Conservation (phyloP, 2,113 vertebrate genomes). For the Dasyornis broadbenti region DNA sequence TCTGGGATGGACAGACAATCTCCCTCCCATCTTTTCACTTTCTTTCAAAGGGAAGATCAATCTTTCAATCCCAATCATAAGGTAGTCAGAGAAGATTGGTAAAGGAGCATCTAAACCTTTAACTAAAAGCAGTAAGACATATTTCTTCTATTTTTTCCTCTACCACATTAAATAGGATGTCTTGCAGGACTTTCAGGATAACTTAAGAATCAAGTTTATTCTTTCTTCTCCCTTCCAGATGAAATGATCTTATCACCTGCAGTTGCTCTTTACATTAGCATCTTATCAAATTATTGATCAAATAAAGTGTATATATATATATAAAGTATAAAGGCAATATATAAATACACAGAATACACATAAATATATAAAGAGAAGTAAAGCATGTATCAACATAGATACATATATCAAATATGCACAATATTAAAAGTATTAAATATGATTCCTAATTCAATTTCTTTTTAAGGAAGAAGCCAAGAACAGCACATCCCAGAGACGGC, state of each 20-base stretch:
- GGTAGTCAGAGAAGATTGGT: background rate
- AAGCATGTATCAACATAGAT: background rate
- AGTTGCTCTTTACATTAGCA: background rate
- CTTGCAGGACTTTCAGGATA: background rate
- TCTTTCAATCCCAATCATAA: background rate
- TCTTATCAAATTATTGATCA: background rate
- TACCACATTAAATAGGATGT: background rate
- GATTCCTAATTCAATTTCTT: background rate
- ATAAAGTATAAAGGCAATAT: background rate
- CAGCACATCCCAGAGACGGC: background rate
- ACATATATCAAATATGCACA: fast-evolving
- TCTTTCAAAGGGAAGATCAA: background rate
- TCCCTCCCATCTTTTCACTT: background rate
- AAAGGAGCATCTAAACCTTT: background rate
- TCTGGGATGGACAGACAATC: background rate
- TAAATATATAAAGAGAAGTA: background rate
- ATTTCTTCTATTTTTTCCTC: background rate
- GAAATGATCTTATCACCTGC: background rate
- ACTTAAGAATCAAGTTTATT: background rate
- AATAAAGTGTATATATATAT: background rate
- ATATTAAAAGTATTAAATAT: background rate
- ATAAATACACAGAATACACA: background rate
- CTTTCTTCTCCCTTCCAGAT: background rate
- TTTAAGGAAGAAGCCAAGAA: background rate
- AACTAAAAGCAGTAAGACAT: background rate